Percentiles rank a stretch among this genome's conserved stretches.
Conservation (phyloP, 2,888 invertebrate genomes). For the Nematopogon swammerdamellus region DNA sequence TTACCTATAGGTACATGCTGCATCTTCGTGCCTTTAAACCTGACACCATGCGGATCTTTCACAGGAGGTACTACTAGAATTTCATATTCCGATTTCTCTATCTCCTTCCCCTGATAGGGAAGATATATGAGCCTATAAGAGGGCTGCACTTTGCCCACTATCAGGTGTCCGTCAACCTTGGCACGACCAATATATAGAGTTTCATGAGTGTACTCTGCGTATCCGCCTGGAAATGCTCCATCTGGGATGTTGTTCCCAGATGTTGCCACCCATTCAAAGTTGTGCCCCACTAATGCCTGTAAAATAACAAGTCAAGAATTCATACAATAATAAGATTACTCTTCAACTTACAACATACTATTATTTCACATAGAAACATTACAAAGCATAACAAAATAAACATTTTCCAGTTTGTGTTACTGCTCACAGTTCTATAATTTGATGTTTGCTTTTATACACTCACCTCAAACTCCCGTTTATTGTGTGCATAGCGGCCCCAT, state of each 20-base stretch:
- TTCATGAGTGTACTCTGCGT: slow-evolving; percentile 40
- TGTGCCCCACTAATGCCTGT: slow-evolving; percentile 33
- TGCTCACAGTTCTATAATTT: no score
- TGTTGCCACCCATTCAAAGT: slow-evolving; percentile 51
- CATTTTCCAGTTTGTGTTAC: no score
- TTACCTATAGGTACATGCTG: no score
- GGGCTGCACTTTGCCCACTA: slow-evolving; percentile 76
- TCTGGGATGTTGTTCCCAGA: slow-evolving; percentile 60
- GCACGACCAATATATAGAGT: slow-evolving; percentile 65
- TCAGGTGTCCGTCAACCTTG: slow-evolving; percentile 63
- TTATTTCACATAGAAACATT: no score
- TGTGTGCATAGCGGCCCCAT: slow-evolving; percentile 74
- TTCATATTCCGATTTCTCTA: slow-evolving; percentile 20
- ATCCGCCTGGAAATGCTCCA: slow-evolving; percentile 64
- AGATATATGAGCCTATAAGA: slow-evolving; percentile 72
- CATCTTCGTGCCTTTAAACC: no score
- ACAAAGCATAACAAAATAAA: no score
- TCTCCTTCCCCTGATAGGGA: slow-evolving; percentile 41
- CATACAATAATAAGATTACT: no score
- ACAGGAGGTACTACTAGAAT: slow-evolving; percentile 16
- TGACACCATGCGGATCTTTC: not conserved
- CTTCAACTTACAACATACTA: no score
- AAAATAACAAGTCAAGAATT: slow-evolving; percentile 7
- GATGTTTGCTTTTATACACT: slow-evolving; percentile 5
- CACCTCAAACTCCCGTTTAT: slow-evolving; percentile 67